phyloP scores from a whole-genome alignment of 2,888 invertebrate species.

The Prosapia bicincta region DNA sequence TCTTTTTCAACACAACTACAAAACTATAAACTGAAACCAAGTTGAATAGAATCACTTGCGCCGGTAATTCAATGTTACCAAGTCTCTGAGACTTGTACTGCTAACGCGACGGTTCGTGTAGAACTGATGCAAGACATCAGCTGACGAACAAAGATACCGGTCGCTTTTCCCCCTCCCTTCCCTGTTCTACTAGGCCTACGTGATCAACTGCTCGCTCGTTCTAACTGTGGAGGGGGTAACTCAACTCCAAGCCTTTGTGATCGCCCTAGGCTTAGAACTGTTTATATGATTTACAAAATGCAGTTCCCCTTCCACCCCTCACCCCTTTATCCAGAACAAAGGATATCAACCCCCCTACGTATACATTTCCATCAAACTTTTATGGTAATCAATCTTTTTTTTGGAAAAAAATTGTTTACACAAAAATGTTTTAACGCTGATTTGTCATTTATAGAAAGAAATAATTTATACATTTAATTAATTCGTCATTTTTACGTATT shows the following conservation, averaged over 20 bases:
- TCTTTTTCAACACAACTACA: slow-evolving; percentile 7
- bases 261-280: background rate
- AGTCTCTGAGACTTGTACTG: background rate
- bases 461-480: no score
- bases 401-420: background rate
- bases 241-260: background rate
- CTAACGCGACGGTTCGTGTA: slow-evolving; percentile 10
- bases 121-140: slow-evolving; percentile 29
- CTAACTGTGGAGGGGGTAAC: background rate
- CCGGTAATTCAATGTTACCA: background rate
- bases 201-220: background rate
- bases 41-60: slow-evolving; percentile 19
- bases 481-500: no score
- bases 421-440: background rate
- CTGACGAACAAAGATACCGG: slow-evolving; percentile 30
- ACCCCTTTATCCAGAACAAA: background rate
- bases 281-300: slow-evolving; percentile 2
- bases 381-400: background rate
- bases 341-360: background rate
- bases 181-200: background rate
- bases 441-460: no score
- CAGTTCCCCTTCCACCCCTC: background rate
- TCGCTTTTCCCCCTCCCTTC: slow-evolving; percentile 18
- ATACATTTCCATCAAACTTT: slow-evolving; percentile 1
- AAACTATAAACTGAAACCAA: background rate